Conservation (phyloP, 2,113 vertebrate species). For the Microtus ochrogaster region DNA sequence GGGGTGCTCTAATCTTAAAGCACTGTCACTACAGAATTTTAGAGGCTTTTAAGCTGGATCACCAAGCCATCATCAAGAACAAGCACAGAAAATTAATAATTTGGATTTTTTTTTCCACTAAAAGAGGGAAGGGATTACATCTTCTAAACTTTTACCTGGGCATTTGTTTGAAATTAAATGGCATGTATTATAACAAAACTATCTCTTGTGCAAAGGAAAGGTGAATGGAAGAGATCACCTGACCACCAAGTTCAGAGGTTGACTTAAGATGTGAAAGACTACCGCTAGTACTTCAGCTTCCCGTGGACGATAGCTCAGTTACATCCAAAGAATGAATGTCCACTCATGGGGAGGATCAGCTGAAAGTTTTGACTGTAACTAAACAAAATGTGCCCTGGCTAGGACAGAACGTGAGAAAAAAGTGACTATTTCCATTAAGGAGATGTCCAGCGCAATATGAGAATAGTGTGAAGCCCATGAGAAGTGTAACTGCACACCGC, state of each 20-base stretch:
- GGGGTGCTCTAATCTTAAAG: neutral
- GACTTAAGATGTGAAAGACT: neutral
- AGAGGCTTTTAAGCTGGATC: neutral
- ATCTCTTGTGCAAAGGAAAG: neutral
- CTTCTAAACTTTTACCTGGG: neutral
- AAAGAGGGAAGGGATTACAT: too few species aligned
- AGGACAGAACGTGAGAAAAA: neutral
- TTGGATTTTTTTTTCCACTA: neutral
- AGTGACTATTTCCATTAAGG: neutral
- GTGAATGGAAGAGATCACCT: neutral
- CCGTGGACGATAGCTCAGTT: neutral
- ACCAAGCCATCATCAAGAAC: neutral
- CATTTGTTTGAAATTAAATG: slow-evolving; percentile 20
- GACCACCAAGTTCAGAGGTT: neutral
- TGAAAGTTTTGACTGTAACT: neutral
- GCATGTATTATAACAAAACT: neutral
- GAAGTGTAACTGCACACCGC: neutral
- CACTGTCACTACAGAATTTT: neutral
- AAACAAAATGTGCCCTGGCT: slow-evolving; percentile 14
- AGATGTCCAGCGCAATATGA: neutral
- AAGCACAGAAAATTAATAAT: neutral
- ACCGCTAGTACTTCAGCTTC: neutral
- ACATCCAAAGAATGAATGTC: neutral
- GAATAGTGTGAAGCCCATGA: neutral
- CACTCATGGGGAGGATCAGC: neutral